Base-by-base conservation (phyloP, 1,140 invertebrate genomes). In the Hypsibius dujardini region DNA sequence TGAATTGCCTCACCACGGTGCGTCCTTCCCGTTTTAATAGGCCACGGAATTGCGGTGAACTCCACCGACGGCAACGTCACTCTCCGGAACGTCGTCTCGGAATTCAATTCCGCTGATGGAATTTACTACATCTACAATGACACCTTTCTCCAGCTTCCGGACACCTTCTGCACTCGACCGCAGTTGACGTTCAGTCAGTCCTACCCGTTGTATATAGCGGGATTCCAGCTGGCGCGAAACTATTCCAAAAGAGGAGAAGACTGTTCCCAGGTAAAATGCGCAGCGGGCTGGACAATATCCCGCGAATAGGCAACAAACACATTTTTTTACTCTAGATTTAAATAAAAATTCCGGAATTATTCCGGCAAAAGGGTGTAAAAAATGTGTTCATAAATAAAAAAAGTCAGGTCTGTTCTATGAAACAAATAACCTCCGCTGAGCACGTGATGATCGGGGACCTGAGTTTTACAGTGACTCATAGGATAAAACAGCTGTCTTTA, bases 11-110 rank as follows among this genome's bases (percentile, higher is more conserved):
- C n/a, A n/a, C n/a, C n/a, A n/a, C n/a, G n/a, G n/a, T n/a, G 46
- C n/a, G 70, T 72, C 45, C 47, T 59, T 62, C 46, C 28, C 71
- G 42, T 59, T 67, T 67, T 73, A 59, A 47, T 74, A 85, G 90
- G 91, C 67, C 90, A 91, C 76, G 91, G 91, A 14, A 81, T 94
- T 47, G 93, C 88, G 79, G 83, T 94, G 1, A 95, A 94, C 79
- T 90, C 88, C 70, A 90, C 88, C 28, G 86, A 85, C 73, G 90
- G 90, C 14, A 80, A 86, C 74, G 83, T 87, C 1, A 83, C 84
- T 70, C 40, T 78, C 1, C 72, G 62, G 46, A 72, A 71, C 56
- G 81, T 93, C 1, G 84, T 87, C 59, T 81, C 94, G 28, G 83
- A 84, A 56, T 85, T 88, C 73, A 95, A 94, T 79, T 87, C 86